A percentile compares a stretch with the other conserved stretches of the same genome.
Conservation (phyloP, 2,888 invertebrate genomes). For the Brachylomia viminalis region DNA sequence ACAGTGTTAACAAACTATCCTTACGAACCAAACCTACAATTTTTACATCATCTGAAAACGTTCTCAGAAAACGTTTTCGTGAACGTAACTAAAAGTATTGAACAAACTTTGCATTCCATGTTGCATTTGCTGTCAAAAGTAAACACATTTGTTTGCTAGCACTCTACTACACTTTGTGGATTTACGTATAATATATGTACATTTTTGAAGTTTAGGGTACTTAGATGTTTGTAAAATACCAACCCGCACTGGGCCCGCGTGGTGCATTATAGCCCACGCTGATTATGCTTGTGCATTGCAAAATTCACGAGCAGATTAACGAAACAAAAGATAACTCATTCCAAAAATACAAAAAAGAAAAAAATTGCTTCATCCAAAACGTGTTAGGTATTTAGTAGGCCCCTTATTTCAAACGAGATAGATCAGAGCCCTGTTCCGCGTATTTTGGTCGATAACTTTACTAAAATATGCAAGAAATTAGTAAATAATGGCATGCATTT, state of each 20-base stretch:
- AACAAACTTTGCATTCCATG: conserved; percentile 31
- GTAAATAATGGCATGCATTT: neutral
- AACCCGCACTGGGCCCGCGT: too few relatives aligned
- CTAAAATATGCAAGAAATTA: neutral
- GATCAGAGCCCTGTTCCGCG: neutral
- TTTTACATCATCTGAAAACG: neutral
- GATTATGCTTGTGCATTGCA: too few relatives aligned
- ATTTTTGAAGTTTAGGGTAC: conserved; percentile 12
- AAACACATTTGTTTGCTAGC: conserved; percentile 29
- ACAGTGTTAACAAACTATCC: neutral
- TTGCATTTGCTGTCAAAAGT: conserved; percentile 28
- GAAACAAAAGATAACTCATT: neutral
- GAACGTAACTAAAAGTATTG: neutral
- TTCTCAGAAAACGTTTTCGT: conserved; percentile 6
- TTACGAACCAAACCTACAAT: neutral
- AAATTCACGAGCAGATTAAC: too few relatives aligned
- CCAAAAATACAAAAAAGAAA: too few relatives aligned
- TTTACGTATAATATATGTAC: neutral
- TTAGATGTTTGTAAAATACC: too few relatives aligned
- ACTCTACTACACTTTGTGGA: neutral
- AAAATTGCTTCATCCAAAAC: neutral
- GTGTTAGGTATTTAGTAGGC: neutral
- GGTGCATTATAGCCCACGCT: too few relatives aligned
- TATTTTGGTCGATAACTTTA: neutral
- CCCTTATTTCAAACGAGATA: neutral